A percentile compares a stretch with the other conserved stretches of the same genome.
Evolutionary conservation across 2,888 invertebrate genomes (phyloP).

Genomic region (Dryococelus australis): DNA sequence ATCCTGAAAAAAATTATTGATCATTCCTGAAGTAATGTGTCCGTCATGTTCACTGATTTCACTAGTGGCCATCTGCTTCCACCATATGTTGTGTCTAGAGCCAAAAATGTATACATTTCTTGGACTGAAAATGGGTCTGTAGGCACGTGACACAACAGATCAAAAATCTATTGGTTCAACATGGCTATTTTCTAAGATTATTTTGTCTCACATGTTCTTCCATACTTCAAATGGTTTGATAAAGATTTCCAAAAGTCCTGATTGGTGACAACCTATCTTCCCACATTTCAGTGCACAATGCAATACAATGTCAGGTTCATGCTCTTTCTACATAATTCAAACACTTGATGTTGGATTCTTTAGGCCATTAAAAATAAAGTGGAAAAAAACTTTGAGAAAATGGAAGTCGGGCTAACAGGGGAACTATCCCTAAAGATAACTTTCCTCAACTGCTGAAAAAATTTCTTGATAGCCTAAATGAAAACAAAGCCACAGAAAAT

Average conservation of each 20-base stretch:
- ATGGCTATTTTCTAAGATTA: not conserved
- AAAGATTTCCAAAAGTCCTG: not conserved
- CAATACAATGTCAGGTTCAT: not conserved
- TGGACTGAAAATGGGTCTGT: not conserved
- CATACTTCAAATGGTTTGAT: not conserved
- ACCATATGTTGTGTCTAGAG: not conserved
- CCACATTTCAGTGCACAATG: no score
- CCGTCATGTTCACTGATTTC: no score
- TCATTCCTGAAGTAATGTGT: no score
- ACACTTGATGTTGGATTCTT: not conserved
- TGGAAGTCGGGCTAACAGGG: no score
- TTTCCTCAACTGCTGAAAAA: no score
- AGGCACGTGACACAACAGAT: not conserved
- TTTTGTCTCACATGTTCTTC: not conserved
- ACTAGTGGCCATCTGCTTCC: not conserved
- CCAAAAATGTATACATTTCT: not conserved
- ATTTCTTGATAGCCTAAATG: no score
- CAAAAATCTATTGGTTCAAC: not conserved
- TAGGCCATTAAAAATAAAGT: not conserved
- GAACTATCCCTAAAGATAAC: no score
- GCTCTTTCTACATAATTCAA: not conserved
- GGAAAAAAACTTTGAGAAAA: no score
- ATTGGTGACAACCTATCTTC: not conserved
- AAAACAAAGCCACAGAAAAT: no score
- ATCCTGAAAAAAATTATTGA: no score